A percentile compares a stretch with the other conserved stretches of the same genome.
Evolutionary conservation across 2,888 invertebrate species (phyloP).

Genomic region (Pandemis cinnamomeana): DNA sequence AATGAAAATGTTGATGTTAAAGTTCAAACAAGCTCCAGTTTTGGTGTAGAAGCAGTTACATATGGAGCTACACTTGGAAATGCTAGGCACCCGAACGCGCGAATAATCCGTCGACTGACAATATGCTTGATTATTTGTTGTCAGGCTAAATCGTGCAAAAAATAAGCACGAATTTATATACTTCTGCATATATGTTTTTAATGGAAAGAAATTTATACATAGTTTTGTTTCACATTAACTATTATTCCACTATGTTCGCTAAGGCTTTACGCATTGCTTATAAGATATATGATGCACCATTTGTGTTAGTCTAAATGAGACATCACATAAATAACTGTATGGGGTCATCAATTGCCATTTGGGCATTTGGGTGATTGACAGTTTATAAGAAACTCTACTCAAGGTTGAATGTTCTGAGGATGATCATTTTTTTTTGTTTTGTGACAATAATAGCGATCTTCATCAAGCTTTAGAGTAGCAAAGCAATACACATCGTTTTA

Average conservation of each 20-base stretch:
- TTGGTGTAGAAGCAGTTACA: not conserved
- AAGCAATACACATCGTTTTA: too few species aligned
- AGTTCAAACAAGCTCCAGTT: not conserved
- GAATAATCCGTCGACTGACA: not conserved
- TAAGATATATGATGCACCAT: constrained; percentile 45
- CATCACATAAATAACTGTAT: constrained; percentile 23
- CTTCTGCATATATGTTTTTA: not conserved
- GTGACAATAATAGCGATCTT: not conserved
- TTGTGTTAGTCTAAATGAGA: constrained; percentile 31
- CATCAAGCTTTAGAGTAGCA: too few species aligned
- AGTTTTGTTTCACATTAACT: constrained; percentile 15
- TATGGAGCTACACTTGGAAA: not conserved
- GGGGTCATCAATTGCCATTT: constrained; percentile 10
- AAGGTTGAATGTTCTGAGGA: not conserved
- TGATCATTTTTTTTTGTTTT: not conserved
- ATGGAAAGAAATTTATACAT: constrained; percentile 18
- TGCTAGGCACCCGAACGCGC: not conserved
- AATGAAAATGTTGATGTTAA: too few species aligned
- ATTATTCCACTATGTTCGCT: constrained; percentile 46
- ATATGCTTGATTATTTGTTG: not conserved
- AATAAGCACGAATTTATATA: not conserved
- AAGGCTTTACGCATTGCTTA: constrained; percentile 49
- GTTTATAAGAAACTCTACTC: not conserved
- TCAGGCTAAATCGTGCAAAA: not conserved
- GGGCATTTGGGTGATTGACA: not conserved